Percentiles rank a stretch among this genome's conserved stretches.
phyloP scores from a whole-genome alignment of 1,140 invertebrate species.

The Tribolium castaneum region DNA sequence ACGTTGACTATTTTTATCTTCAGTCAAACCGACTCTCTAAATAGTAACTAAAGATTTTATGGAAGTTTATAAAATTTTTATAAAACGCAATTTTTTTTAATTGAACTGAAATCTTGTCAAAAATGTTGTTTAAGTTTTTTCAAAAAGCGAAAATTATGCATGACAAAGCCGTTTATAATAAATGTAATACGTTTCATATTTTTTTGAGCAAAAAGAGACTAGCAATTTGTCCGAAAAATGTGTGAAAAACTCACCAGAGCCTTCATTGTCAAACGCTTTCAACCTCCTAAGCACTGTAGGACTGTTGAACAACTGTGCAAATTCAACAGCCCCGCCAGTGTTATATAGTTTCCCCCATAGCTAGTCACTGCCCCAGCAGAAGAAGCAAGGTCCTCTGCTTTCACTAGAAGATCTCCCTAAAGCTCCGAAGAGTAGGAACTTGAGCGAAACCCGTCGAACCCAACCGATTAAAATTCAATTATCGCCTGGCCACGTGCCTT shows the following conservation, averaged over 20 bases:
- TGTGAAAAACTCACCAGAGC: slow-evolving; percentile 58
- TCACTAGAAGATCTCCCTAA: slow-evolving; percentile 52
- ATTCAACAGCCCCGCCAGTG: slow-evolving; percentile 49
- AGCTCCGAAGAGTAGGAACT: not conserved
- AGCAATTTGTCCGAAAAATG: not conserved
- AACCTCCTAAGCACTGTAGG: slow-evolving; percentile 61
- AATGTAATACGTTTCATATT: no score
- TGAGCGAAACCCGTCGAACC: not conserved
- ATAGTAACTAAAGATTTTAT: no score
- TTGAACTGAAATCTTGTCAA: no score
- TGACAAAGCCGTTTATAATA: no score
- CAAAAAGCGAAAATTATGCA: no score
- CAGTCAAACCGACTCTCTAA: no score
- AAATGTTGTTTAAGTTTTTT: no score
- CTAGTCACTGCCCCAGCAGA: slow-evolving; percentile 53
- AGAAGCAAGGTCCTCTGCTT: slow-evolving; percentile 61
- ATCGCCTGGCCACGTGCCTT: not conserved
- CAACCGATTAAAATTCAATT: not conserved
- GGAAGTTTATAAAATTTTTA: not conserved
- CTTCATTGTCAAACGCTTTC: slow-evolving; percentile 55
- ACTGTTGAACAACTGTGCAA: slow-evolving; percentile 59
- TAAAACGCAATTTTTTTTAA: no score
- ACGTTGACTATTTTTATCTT: no score
- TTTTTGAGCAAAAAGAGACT: no score
- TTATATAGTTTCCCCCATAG: slow-evolving; percentile 61